A percentile compares a stretch with the other conserved stretches of the same genome.
These are phyloP conservation scores for Tromatobia lineatoria DNA, from an alignment of 2,888 invertebrate genomes.

Conservation along the genomic window DNA sequence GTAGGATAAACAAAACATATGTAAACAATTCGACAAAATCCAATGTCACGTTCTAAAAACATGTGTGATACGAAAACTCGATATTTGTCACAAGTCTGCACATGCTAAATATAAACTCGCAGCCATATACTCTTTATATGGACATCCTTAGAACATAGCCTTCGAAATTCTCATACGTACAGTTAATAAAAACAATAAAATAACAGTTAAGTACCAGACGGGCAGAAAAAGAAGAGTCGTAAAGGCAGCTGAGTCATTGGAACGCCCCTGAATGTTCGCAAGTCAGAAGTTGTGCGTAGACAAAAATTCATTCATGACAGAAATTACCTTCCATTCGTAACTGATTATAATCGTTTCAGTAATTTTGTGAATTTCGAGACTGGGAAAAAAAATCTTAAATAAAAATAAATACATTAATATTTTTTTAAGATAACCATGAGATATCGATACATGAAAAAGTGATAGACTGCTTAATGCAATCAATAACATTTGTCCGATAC, in stretches of 20 bases:
- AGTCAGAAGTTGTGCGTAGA: not conserved
- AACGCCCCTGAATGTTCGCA: not conserved
- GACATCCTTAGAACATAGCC: not conserved
- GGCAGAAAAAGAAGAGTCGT: not conserved
- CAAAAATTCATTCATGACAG: conserved; percentile 3
- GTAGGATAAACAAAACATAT: not conserved
- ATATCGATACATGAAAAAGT: not conserved
- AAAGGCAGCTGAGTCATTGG: not conserved
- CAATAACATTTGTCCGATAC: not conserved
- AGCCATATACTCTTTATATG: not conserved
- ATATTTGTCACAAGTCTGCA: not conserved
- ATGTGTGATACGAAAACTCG: not conserved
- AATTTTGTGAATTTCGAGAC: too few species aligned
- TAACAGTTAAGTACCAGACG: not conserved
- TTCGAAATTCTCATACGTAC: not conserved
- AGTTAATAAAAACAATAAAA: conserved; percentile 1
- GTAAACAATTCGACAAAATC: not conserved
- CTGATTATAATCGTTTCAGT: too few species aligned
- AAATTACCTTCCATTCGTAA: not conserved
- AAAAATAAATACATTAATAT: not conserved
- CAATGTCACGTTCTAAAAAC: not conserved
- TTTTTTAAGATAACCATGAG: not conserved
- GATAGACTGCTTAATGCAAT: not conserved
- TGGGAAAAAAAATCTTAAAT: not conserved
- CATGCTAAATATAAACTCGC: not conserved